Conservation (phyloP, 2,888 invertebrate genomes). For the Leucophenga montana region DNA sequence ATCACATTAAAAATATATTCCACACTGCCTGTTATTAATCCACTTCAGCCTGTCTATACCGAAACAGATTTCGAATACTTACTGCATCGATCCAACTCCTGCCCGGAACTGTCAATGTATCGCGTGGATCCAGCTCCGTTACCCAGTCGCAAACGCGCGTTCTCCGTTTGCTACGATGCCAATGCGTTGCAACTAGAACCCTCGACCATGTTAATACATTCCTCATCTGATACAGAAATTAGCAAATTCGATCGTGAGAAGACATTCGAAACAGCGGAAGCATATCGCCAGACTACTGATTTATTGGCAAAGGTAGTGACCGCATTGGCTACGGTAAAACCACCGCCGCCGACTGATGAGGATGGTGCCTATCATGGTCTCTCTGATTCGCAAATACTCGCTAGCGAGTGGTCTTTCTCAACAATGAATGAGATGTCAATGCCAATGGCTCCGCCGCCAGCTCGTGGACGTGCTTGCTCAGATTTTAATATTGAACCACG, state of each 20-base stretch:
- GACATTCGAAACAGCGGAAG: constrained; percentile 79
- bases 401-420: constrained; percentile 79
- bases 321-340: constrained; percentile 79
- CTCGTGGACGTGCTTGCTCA: constrained; percentile 77
- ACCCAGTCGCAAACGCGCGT: constrained; percentile 76
- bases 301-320: constrained; percentile 84
- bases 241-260: constrained; percentile 84
- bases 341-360: constrained; percentile 73
- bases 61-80: constrained; percentile 73
- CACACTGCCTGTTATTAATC: background rate
- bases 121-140: constrained; percentile 74
- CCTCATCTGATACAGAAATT: constrained; percentile 86
- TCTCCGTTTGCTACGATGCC: constrained; percentile 78
- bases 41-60: constrained; percentile 83
- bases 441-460: constrained; percentile 73
- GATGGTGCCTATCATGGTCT: constrained; percentile 79
- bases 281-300: constrained; percentile 83
- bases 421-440: constrained; percentile 58
- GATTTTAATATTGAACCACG: constrained; percentile 73
- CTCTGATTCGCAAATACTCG: constrained; percentile 82
- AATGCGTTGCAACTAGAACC: constrained; percentile 47
- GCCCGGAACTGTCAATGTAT: constrained; percentile 81
- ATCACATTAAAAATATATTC: background rate
- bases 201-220: constrained; percentile 70
- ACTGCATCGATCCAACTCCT: constrained; percentile 78